Conservation (phyloP, 2,888 invertebrate genomes). For the Galeruca laticollis region DNA sequence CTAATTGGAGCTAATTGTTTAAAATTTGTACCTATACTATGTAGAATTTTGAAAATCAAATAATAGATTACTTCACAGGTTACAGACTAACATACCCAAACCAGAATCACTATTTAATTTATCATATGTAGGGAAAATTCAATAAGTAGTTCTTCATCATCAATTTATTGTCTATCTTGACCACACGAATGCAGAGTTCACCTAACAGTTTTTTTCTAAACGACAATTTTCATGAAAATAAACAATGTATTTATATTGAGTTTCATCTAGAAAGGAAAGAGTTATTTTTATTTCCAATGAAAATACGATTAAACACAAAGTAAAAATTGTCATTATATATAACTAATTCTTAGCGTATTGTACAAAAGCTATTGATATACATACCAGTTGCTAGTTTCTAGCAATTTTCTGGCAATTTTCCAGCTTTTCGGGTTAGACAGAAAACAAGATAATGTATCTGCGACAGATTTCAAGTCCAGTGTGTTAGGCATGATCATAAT, state of each 20-base stretch:
- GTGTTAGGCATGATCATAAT: constrained; percentile 53
- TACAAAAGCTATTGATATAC: background rate
- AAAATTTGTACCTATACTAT: no score
- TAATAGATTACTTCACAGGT: no score
- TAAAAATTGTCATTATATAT: background rate
- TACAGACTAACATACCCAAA: no score
- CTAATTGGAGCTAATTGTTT: no score
- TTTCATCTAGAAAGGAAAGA: background rate
- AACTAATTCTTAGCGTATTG: background rate
- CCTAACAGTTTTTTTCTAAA: background rate
- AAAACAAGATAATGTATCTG: constrained; percentile 27
- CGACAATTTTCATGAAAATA: background rate
- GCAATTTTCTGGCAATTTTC: constrained; percentile 30
- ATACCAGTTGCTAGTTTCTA: constrained; percentile 3
- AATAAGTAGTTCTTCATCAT: no score
- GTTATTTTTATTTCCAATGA: no score
- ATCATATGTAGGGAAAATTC: no score
- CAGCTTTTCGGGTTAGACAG: constrained; percentile 30
- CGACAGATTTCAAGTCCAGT: constrained; percentile 35
- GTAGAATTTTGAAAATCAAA: no score
- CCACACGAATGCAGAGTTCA: no score
- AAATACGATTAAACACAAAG: background rate
- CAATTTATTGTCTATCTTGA: no score
- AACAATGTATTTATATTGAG: background rate
- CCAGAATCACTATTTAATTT: no score